Base-by-base conservation (phyloP, 2,888 invertebrate species). In the Polydrusus pterygomalis region DNA sequence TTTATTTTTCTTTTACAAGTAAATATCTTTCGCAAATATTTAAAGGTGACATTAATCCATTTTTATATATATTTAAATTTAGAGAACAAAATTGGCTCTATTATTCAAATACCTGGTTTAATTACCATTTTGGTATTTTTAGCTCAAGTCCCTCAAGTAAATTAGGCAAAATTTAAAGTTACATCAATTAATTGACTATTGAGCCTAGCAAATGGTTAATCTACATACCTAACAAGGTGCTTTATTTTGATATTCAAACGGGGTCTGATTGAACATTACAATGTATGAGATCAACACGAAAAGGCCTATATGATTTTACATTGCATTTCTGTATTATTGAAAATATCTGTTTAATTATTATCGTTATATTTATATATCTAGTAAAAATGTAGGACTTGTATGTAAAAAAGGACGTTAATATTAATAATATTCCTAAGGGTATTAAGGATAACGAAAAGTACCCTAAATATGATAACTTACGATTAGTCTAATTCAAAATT, bases 151-250 rank as follows among this genome's bases (percentile, higher is more conserved):
- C 11, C 10, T 18, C 6, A 2, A 2, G 17, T 13, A 49, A 17
- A 51, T 18, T 20, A 13, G 20, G 51, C 13, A 2, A 51, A 20
- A 20, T 51, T 51, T 51, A 51, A 51, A 20, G 20, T 20, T 18
- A 6, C 47, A 17, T 20, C 64, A 64, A 64, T 64, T 64, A 64
- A 47, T 30, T 25, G 47, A 20, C 56, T 38, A 56, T 68, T 68
- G 56, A 68, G 20, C 18, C 9, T 54, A 30, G 49, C 25, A 60
- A 70, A 62, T 70, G 62, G 70, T 45, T 70, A 70, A 70, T 70
- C 47, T 70, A 62, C 70, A 70, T 70, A 70, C 13, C 54, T 70
- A 70, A 70, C 70, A 70, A 70, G 40, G 58, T 63, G 62, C 40
- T 45, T 70, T 62, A 70, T 70, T 47, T 60, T 30, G 45, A 38